These are phyloP conservation scores for Gallinago nigripennis DNA, from an alignment of 2,797 vertebrate species.

Conservation along the genomic window DNA sequence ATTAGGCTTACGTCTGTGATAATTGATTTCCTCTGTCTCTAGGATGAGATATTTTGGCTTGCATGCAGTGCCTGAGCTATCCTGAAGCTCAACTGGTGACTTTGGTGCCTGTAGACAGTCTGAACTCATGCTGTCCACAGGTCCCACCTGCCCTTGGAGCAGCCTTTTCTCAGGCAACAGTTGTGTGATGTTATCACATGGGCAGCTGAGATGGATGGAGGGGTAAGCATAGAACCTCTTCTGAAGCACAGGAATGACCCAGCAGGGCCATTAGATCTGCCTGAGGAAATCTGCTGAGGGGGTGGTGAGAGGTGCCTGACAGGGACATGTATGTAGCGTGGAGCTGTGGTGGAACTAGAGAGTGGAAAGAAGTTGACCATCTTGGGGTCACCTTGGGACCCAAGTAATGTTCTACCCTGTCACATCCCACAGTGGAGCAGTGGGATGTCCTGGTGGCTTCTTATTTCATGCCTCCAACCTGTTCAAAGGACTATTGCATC, in stretches of 20 bases:
- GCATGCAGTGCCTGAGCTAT: neutral
- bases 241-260: neutral
- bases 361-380: neutral
- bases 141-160: neutral
- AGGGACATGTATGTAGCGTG: accelerated
- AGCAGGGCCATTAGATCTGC: neutral
- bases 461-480: neutral
- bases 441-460: neutral
- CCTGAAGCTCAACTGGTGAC: neutral
- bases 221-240: neutral
- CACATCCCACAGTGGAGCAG: neutral
- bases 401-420: neutral
- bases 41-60: neutral
- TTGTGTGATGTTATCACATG: neutral
- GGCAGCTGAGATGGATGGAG: neutral
- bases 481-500: neutral
- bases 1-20: neutral
- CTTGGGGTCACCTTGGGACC: neutral
- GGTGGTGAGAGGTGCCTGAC: neutral
- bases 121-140: neutral
- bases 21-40: neutral
- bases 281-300: neutral
- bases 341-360: neutral
- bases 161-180: neutral
- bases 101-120: neutral